Evolutionary conservation across 1,140 invertebrate genomes (phyloP).

Genomic region (Xylocopa sonorina): DNA sequence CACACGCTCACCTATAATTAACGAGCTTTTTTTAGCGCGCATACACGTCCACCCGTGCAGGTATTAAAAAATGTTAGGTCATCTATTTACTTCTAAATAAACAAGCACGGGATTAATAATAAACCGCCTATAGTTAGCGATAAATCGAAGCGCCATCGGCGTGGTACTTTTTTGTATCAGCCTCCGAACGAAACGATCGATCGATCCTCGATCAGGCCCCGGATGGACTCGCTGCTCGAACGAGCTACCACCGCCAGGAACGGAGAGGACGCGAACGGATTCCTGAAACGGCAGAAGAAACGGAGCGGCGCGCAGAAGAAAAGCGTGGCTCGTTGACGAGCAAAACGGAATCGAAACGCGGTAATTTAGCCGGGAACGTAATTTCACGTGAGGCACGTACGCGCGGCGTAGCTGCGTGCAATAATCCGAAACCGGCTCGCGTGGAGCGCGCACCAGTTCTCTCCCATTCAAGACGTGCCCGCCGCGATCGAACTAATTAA

Average conservation of each 20-base stretch:
- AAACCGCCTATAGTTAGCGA: background rate
- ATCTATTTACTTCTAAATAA: constrained; percentile 26
- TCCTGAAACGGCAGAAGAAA: background rate
- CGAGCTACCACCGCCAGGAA: too few species aligned
- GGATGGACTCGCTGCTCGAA: too few species aligned
- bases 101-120: constrained; percentile 16
- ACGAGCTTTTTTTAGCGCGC: background rate
- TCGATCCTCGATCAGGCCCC: too few species aligned
- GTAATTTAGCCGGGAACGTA: constrained; percentile 56
- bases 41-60: background rate
- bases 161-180: background rate
- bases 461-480: constrained; percentile 64
- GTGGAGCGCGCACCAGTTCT: constrained; percentile 36
- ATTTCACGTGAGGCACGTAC: constrained; percentile 62
- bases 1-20: constrained; percentile 31
- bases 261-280: too few species aligned
- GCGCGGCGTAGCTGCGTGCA: constrained; percentile 52
- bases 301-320: background rate
- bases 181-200: too few species aligned
- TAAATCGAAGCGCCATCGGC: background rate
- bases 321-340: constrained; percentile 9
- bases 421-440: constrained; percentile 52
- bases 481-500: constrained; percentile 66
- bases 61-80: constrained; percentile 3
- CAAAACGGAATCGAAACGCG: constrained; percentile 57